A percentile compares a stretch with the other conserved stretches of the same genome.
Conservation (phyloP, 1,140 invertebrate species). For the Anthonomus grandis region DNA sequence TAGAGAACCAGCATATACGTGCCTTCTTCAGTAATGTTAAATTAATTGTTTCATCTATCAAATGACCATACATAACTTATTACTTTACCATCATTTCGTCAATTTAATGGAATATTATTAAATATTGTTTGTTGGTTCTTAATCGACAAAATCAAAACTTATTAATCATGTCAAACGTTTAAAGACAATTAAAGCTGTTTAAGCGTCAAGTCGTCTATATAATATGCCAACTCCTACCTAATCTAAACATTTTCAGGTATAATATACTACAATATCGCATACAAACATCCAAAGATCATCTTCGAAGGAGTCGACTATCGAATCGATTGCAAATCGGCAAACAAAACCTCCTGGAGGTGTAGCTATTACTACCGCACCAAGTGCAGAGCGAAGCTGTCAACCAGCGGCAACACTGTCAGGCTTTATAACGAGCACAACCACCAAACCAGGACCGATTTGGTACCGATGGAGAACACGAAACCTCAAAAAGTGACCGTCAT, state of each 20-base stretch:
- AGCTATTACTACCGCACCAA: slow-evolving; percentile 29
- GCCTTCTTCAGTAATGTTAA: too few relatives aligned
- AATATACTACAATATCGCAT: slow-evolving; percentile 27
- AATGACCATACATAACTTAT: too few relatives aligned
- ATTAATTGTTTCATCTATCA: too few relatives aligned
- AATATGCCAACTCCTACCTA: too few relatives aligned
- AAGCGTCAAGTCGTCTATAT: too few relatives aligned
- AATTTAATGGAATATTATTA: too few relatives aligned
- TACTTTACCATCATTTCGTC: too few relatives aligned
- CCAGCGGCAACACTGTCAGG: slow-evolving; percentile 20
- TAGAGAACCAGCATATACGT: too few relatives aligned
- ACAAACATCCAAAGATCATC: slow-evolving; percentile 36
- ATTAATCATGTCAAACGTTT: too few relatives aligned
- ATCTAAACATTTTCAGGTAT: slow-evolving; percentile 32
- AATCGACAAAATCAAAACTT: too few relatives aligned
- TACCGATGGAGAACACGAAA: slow-evolving; percentile 10
- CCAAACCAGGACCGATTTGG: slow-evolving; percentile 10
- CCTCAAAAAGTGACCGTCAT: slow-evolving; percentile 13
- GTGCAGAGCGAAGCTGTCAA: slow-evolving; percentile 26
- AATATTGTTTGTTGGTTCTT: too few relatives aligned
- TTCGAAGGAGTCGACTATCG: slow-evolving; percentile 29
- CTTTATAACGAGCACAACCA: slow-evolving; percentile 29
- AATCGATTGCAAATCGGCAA: slow-evolving; percentile 23
- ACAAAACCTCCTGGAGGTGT: slow-evolving; percentile 32
- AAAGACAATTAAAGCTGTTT: too few relatives aligned